Percentiles rank a stretch among this genome's conserved stretches.
Conservation (phyloP, 2,888 invertebrate species). For the Cheilosia scutellata region DNA sequence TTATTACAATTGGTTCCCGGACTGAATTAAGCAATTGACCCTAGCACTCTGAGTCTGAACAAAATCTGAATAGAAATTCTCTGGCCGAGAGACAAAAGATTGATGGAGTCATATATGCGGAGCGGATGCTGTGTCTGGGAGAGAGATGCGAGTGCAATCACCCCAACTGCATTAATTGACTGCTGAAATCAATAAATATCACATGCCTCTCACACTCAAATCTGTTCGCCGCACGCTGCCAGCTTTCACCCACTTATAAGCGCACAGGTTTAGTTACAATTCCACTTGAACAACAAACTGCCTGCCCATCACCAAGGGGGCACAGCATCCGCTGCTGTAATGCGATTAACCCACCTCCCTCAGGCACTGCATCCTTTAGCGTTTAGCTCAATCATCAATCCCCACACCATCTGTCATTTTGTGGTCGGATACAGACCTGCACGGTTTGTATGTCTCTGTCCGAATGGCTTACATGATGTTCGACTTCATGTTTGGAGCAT, state of each 20-base stretch:
- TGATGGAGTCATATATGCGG: conserved; percentile 11
- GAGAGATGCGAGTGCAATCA: neutral
- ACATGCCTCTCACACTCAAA: neutral
- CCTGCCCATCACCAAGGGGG: conserved; percentile 8
- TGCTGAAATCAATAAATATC: neutral
- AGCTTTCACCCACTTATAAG: conserved; percentile 36
- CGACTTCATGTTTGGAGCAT: conserved; percentile 40
- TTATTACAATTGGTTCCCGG: conserved; percentile 43
- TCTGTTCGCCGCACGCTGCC: neutral
- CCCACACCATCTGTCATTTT: conserved; percentile 12
- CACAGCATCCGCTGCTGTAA: conserved; percentile 23
- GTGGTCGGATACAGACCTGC: neutral
- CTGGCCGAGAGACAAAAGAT: conserved; percentile 14
- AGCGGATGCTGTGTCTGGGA: neutral
- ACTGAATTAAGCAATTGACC: conserved; percentile 64
- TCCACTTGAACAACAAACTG: neutral
- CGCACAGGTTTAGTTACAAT: neutral
- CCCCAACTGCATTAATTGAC: neutral
- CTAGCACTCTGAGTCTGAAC: neutral
- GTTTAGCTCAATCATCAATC: neutral
- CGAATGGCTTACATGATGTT: conserved; percentile 47
- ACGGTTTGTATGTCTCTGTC: conserved; percentile 14
- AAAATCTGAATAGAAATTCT: conserved; percentile 11
- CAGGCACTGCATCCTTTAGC: conserved; percentile 6
- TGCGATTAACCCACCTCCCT: conserved; percentile 47